Percentiles rank a stretch among this genome's conserved stretches.
Conservation (phyloP, 2,113 vertebrate species). For the Ophiodon elongatus region DNA sequence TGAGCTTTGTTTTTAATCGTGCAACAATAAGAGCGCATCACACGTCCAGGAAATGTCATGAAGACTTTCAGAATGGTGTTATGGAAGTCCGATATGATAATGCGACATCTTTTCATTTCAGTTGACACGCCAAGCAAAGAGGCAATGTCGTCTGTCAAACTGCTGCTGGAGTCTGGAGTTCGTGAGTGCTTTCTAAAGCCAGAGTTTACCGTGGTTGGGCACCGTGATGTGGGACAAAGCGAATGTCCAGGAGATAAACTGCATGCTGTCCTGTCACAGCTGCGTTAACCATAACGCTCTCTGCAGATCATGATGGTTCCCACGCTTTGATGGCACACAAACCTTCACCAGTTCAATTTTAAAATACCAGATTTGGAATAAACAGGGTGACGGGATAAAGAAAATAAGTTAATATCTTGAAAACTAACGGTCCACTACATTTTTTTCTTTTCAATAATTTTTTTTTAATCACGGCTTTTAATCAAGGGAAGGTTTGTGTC, state of each 20-base stretch:
- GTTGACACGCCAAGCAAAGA: constrained; percentile 65
- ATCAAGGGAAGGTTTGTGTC: not conserved
- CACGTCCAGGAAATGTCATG: not conserved
- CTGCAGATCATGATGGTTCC: not conserved
- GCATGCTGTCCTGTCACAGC: constrained; percentile 58
- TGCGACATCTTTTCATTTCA: constrained; percentile 49
- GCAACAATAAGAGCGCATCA: not conserved
- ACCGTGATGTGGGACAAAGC: constrained; percentile 75
- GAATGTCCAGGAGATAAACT: constrained; percentile 77
- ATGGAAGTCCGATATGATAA: not conserved
- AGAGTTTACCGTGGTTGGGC: constrained; percentile 65
- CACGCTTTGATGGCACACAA: not conserved
- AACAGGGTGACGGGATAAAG: not conserved
- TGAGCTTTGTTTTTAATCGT: not conserved
- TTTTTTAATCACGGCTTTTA: not conserved
- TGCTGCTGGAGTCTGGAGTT: constrained; percentile 69
- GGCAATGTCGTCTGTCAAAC: constrained; percentile 58
- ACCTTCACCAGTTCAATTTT: not conserved
- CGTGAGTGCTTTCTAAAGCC: constrained; percentile 44
- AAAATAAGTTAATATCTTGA: not conserved
- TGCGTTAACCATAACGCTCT: constrained; percentile 12
- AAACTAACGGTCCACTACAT: not conserved
- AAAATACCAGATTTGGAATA: not conserved
- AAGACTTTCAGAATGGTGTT: not conserved
- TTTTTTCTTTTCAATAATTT: not conserved